Percentiles rank a stretch among this genome's conserved stretches.
These are phyloP conservation scores for Neolamprologus hecqui DNA, from an alignment of 2,113 vertebrate genomes.

Conservation along the genomic window DNA sequence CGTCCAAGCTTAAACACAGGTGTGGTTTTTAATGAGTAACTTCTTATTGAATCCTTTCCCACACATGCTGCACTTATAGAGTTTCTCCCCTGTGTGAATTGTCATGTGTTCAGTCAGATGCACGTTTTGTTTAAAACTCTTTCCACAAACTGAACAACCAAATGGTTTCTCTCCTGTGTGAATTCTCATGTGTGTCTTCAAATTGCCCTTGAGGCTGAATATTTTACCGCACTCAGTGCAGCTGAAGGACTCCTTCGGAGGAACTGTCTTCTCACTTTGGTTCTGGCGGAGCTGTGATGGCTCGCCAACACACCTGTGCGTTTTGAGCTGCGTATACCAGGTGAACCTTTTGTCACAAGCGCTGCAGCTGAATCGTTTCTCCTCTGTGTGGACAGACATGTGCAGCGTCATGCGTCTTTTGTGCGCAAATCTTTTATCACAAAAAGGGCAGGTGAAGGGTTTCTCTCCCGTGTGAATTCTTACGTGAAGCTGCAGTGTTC, in stretches of 20 bases:
- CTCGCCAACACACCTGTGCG: neutral
- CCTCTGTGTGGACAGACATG: conserved; percentile 15
- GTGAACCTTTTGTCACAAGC: conserved; percentile 1
- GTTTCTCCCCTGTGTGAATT: neutral
- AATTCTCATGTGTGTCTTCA: conserved; percentile 20
- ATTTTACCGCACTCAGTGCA: neutral
- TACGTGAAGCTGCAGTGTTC: neutral
- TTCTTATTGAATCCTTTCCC: conserved; percentile 5
- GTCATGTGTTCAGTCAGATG: neutral
- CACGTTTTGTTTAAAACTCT: neutral
- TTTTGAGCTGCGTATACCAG: conserved; percentile 8
- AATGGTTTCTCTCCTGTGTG: conserved; percentile 22
- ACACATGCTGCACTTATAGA: neutral
- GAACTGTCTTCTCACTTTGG: neutral
- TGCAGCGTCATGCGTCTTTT: conserved; percentile 19
- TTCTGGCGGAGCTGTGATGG: neutral
- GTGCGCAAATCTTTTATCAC: neutral
- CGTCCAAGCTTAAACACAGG: neutral
- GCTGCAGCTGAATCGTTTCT: conserved; percentile 8
- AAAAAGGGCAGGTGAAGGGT: neutral
- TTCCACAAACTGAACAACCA: neutral
- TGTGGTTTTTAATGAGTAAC: neutral
- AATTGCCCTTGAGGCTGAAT: neutral
- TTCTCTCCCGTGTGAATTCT: conserved; percentile 1
- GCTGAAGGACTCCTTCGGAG: neutral